Percentiles rank a stretch among this genome's conserved stretches.
Evolutionary conservation across 2,113 vertebrate genomes (phyloP).

Genomic region (Cricetomys ansorgei): DNA sequence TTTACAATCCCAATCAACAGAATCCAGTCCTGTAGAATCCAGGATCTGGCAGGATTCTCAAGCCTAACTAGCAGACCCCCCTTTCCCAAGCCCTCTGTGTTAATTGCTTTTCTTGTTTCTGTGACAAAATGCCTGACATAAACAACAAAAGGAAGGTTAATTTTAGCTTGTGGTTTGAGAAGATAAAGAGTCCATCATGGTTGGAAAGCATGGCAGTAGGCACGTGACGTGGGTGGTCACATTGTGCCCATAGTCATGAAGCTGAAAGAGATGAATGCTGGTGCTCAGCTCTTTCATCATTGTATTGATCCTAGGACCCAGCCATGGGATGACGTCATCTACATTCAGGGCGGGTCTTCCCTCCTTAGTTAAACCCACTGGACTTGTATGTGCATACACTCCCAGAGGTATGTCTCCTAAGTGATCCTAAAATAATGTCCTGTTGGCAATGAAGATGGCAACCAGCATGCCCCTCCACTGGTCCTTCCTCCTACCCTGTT

Average conservation of each 20-base stretch:
- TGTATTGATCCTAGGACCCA: not conserved
- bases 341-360: not conserved
- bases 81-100: not conserved
- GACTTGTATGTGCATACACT: not conserved
- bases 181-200: not conserved
- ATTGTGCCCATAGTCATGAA: not conserved
- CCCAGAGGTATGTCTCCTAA: not conserved
- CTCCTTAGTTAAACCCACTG: not conserved
- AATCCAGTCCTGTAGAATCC: not conserved
- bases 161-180: not conserved
- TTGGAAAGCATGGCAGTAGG: not conserved
- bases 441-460: not conserved
- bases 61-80: not conserved
- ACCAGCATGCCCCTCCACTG: rapidly evolving
- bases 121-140: not conserved
- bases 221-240: not conserved
- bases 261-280: not conserved
- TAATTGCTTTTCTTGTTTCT: not conserved
- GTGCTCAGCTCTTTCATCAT: not conserved
- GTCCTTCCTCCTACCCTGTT: not conserved
- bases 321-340: not conserved
- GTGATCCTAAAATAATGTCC: not conserved
- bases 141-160: not conserved
- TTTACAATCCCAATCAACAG: not conserved
- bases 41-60: not conserved